These are phyloP conservation scores for Spondyliosoma cantharus DNA, from an alignment of 2,797 vertebrate species.

Conservation along the genomic window DNA sequence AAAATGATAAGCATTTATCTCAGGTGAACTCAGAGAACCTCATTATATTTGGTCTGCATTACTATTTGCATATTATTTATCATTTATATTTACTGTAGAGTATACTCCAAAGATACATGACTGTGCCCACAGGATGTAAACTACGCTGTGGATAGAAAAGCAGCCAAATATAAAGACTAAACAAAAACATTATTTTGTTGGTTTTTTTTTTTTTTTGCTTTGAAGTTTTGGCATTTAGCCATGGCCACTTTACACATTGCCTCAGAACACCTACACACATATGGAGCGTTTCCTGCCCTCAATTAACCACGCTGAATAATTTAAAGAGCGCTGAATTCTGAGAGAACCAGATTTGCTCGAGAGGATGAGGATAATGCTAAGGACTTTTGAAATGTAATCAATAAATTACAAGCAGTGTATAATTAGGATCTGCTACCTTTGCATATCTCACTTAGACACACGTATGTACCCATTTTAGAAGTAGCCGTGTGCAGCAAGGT, in stretches of 20 bases:
- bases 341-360: conserved; percentile 46
- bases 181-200: too few species aligned
- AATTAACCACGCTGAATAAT: conserved; percentile 77
- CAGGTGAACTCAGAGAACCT: conserved; percentile 30
- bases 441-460: conserved; percentile 30
- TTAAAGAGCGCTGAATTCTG: conserved; percentile 66
- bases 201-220: too few species aligned
- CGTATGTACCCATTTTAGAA: conserved; percentile 10
- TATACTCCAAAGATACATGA: conserved; percentile 18
- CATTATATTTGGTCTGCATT: conserved; percentile 48
- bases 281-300: conserved; percentile 59
- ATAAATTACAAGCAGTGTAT: conserved; percentile 26
- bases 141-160: conserved; percentile 33
- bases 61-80: conserved; percentile 18
- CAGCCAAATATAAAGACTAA: conserved; percentile 32
- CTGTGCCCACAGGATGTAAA: conserved; percentile 46
- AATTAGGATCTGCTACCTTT: conserved; percentile 34
- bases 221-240: conserved; percentile 73
- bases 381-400: conserved; percentile 36
- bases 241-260: conserved; percentile 66
- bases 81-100: conserved; percentile 25
- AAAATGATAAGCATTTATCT: conserved; percentile 20
- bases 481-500: not conserved
- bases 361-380: conserved; percentile 29
- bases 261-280: conserved; percentile 59